Percentiles rank a stretch among this genome's conserved stretches.
Evolutionary conservation across 2,888 invertebrate species (phyloP).

Genomic region (Aricia artaxerxes): DNA sequence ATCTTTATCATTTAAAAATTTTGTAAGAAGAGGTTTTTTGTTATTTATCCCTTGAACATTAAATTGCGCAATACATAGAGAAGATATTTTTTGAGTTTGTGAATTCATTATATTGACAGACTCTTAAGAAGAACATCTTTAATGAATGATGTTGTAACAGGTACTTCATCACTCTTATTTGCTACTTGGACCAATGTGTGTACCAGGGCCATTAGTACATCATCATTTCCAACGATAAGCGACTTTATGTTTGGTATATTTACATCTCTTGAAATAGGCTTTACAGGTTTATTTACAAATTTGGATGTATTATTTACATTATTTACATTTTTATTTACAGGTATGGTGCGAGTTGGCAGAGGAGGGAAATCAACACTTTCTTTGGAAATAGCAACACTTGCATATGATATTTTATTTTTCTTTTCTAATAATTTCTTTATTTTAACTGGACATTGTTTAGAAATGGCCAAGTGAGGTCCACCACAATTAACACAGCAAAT

Average conservation of each 20-base stretch:
- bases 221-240: background rate
- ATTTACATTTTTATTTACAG: too few species aligned
- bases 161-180: background rate
- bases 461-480: constrained; percentile 26
- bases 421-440: too few species aligned
- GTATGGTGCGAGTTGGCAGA: background rate
- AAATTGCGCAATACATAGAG: constrained; percentile 34
- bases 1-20: constrained; percentile 33
- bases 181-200: constrained; percentile 15
- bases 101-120: too few species aligned
- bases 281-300: constrained; percentile 27
- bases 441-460: too few species aligned
- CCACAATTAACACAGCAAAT: constrained; percentile 34
- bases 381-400: constrained; percentile 7
- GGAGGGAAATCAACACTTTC: background rate
- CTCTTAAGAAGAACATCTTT: background rate
- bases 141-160: background rate
- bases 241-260: background rate
- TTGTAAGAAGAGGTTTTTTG: constrained; percentile 34
- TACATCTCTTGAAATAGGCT: background rate
- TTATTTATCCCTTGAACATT: constrained; percentile 34
- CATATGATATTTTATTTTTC: too few species aligned
- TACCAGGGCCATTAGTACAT: constrained; percentile 20
- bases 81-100: background rate
- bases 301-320: background rate